phyloP scores from a whole-genome alignment of 2,797 vertebrate species.

The Iguana delicatissima region DNA sequence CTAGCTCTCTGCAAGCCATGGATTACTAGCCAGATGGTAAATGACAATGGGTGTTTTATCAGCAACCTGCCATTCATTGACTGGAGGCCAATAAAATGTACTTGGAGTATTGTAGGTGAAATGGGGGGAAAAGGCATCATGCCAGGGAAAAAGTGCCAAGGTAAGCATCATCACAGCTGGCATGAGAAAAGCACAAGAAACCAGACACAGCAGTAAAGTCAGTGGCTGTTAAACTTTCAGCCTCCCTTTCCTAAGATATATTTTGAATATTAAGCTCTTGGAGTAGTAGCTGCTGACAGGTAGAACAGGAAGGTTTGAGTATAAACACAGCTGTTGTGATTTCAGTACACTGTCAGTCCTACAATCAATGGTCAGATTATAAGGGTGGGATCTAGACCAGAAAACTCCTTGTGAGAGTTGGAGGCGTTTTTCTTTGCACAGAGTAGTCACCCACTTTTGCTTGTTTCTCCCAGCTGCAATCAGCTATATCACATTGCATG shows the following conservation, averaged over 20 bases:
- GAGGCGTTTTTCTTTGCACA: background rate
- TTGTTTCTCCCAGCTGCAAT: too few relatives aligned
- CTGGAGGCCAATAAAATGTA: conserved; percentile 28
- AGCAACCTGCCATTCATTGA: conserved; percentile 41
- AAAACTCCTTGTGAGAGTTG: too few relatives aligned
- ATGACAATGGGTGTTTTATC: conserved; percentile 16
- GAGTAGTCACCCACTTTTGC: background rate
- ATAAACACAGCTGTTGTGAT: background rate
- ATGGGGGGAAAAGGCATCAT: conserved; percentile 18
- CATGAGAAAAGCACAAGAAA: background rate
- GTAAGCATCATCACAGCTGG: background rate
- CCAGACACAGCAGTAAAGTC: background rate
- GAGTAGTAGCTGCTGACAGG: background rate
- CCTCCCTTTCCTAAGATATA: background rate
- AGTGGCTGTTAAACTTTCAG: background rate
- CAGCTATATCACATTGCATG: background rate
- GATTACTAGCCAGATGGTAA: conserved; percentile 55
- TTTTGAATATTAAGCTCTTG: background rate
- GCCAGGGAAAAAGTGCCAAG: background rate
- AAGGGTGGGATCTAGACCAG: background rate
- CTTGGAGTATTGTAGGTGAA: background rate
- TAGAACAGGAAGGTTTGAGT: background rate
- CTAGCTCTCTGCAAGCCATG: conserved; percentile 13
- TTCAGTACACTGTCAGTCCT: conserved; percentile 26
- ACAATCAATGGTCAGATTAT: background rate